Base-by-base conservation (phyloP, 2,888 invertebrate species). In the Drosophila neonasuta region DNA sequence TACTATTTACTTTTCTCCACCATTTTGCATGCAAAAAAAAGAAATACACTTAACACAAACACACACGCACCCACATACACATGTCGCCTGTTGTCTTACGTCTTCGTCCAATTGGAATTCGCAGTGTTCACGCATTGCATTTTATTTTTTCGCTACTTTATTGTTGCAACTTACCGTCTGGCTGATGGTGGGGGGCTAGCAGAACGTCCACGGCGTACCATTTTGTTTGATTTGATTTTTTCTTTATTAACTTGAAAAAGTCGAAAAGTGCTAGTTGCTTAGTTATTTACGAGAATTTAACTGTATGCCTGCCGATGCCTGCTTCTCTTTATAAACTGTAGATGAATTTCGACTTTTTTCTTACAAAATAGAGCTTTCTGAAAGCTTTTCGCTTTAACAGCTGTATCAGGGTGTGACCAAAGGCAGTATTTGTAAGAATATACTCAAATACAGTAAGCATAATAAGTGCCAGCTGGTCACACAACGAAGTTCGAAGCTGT, bases 121-220 rank as follows among this genome's bases (percentile, higher is more conserved):
- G 24, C 24, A 30, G 10, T 30, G 44, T 13, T 55, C 36, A 20
- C 36, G 20, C 8, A 24, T 5, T 24, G 6, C 36, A 11, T 17
- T 17, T 17, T 17, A 17, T 17, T 17, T 17, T 36, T 34, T 24
- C 24, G 6, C 17, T 17, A 39, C 29, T 15, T 24, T 8, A 32
- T 41, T 39, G n/a, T 32, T 39, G 1, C 34, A 41, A 80, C 76
- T 91, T 92, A 94, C 94, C 93, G 92, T 89, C 94, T 92, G 52
- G 92, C 91, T 44, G 93, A 92, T 80, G 94, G 94, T 65, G 94
- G 94, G 68, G 95, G 94, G 89, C 93, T 93, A 64, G 94, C 93
- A 77, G 95, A 93, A 90, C 95, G 92, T 92, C 95, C 95, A 90
- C 95, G 93, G 91, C 95, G 93, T 90, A 94, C 94, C 95, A 95